phyloP scores from a whole-genome alignment of 1,140 invertebrate genomes.

The Conus ventricosus region DNA sequence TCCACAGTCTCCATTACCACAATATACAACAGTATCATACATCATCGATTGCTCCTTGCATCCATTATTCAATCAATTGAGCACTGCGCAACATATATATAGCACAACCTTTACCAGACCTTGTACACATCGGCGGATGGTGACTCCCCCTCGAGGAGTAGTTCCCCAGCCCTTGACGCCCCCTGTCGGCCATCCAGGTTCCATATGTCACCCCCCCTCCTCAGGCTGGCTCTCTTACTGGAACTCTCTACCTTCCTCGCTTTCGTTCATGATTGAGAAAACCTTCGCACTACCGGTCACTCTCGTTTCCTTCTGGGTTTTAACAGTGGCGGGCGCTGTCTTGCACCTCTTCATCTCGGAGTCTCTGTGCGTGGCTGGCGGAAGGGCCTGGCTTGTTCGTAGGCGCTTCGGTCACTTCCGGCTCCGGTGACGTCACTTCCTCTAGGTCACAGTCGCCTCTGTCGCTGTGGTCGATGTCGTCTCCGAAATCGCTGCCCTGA shows the following conservation, averaged over 20 bases:
- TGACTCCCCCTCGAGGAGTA: background rate
- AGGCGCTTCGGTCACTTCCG: background rate
- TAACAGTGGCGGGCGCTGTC: background rate
- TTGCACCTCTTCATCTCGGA: background rate
- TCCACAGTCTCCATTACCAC: too few species aligned
- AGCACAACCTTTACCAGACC: background rate
- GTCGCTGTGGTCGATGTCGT: background rate
- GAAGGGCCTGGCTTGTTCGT: background rate
- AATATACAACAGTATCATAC: too few species aligned
- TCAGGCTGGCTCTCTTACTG: background rate
- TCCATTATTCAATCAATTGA: too few species aligned
- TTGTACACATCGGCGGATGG: background rate
- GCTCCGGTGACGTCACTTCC: background rate
- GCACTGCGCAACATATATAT: too few species aligned
- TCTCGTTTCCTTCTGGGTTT: too few species aligned
- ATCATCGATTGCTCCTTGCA: too few species aligned
- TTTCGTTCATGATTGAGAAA: background rate
- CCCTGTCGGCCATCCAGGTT: background rate
- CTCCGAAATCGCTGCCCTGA: background rate
- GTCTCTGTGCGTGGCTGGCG: background rate
- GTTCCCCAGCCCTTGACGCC: background rate
- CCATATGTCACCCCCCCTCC: background rate
- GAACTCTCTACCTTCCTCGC: background rate
- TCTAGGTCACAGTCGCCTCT: background rate
- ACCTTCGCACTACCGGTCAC: background rate